A percentile compares a stretch with the other conserved stretches of the same genome.
Conservation (phyloP, 2,113 vertebrate species). For the Gasterosteus aculeatus region DNA sequence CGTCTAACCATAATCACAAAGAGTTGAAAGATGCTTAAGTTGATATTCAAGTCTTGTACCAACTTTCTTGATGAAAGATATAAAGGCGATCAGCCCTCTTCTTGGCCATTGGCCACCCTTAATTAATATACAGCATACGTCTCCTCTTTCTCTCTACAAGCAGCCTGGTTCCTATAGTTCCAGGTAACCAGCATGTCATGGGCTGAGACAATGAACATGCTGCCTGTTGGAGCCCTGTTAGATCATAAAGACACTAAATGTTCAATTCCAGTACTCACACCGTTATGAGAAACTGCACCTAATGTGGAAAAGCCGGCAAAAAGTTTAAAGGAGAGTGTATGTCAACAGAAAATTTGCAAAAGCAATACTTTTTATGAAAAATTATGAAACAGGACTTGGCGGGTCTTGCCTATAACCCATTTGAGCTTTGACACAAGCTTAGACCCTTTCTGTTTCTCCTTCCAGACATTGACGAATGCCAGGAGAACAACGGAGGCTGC, state of each 20-base stretch:
- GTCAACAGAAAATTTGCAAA: too few relatives aligned
- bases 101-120: background rate
- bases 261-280: background rate
- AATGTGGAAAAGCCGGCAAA: constrained; percentile 8
- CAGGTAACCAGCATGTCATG: constrained; percentile 37
- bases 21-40: background rate
- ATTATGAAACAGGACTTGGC: background rate
- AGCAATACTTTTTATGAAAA: background rate
- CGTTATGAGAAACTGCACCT: background rate
- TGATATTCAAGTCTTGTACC: background rate
- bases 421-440: background rate
- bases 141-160: background rate
- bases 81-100: background rate
- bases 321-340: background rate
- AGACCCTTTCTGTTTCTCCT: background rate
- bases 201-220: constrained; percentile 31
- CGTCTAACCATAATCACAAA: background rate
- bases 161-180: constrained; percentile 37
- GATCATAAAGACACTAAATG: background rate
- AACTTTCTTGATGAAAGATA: background rate
- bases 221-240: background rate
- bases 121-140: background rate
- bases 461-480: constrained; percentile 95
- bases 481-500: constrained; percentile 93
- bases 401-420: background rate